These are phyloP conservation scores for Nebria ingens DNA, from an alignment of 1,140 invertebrate species.

Conservation along the genomic window DNA sequence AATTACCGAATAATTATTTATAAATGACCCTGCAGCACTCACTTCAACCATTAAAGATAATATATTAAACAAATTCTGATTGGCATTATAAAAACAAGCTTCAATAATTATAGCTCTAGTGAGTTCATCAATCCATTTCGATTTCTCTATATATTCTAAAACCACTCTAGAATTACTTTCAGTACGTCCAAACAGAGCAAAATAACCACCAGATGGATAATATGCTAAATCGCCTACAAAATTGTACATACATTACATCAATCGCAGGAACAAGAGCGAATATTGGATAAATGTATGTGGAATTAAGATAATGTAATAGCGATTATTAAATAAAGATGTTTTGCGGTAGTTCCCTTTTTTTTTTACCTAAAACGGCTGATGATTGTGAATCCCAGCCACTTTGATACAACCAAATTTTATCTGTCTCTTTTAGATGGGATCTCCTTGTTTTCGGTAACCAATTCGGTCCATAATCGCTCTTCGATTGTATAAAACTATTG, in stretches of 20 bases:
- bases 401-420: neutral
- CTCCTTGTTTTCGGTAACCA: neutral
- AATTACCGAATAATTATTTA: neutral
- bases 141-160: neutral
- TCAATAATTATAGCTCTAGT: neutral
- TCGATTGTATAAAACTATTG: neutral
- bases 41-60: neutral
- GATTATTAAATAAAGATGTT: too few relatives aligned
- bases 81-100: neutral
- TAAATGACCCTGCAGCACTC: neutral
- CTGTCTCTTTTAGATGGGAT: neutral
- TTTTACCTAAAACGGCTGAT: neutral
- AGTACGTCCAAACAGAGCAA: neutral
- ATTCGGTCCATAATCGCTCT: neutral
- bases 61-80: neutral
- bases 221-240: neutral
- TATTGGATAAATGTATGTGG: too few relatives aligned
- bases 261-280: too few relatives aligned
- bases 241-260: neutral
- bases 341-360: too few relatives aligned
- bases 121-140: neutral
- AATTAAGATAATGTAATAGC: too few relatives aligned
- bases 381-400: neutral
- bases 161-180: neutral
- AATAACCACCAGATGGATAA: neutral